A percentile compares a stretch with the other conserved stretches of the same genome.
Evolutionary conservation across 2,113 vertebrate genomes (phyloP).

Genomic region (Suncus etruscus): DNA sequence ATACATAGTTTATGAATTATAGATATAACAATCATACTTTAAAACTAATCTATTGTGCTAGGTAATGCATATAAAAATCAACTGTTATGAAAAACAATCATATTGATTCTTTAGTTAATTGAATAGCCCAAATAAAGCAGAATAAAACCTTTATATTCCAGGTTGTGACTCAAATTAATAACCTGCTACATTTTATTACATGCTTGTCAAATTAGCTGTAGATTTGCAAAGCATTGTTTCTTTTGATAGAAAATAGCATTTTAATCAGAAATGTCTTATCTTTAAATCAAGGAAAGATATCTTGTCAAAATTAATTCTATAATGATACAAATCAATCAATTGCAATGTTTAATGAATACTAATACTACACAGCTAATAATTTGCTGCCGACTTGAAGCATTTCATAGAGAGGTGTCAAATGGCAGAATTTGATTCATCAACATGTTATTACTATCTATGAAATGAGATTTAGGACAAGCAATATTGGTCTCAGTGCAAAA

Average conservation of each 20-base stretch:
- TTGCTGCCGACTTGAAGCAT: slow-evolving; percentile 4
- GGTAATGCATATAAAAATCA: background rate
- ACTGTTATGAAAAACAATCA: slow-evolving; percentile 21
- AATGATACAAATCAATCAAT: background rate
- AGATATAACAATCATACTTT: too few relatives aligned
- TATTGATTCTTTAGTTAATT: background rate
- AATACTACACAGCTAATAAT: background rate
- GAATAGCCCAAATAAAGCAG: background rate
- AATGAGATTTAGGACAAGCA: background rate
- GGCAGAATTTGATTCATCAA: background rate
- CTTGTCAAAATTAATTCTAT: background rate
- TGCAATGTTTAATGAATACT: background rate
- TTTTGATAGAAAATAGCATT: slow-evolving; percentile 57
- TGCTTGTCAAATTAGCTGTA: slow-evolving; percentile 50
- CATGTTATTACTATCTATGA: background rate
- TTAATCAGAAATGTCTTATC: slow-evolving; percentile 49
- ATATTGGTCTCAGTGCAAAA: background rate
- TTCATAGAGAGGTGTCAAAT: background rate
- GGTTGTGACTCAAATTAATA: slow-evolving; percentile 60
- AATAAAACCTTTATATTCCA: background rate
- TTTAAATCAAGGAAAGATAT: slow-evolving; percentile 57
- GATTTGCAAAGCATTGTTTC: slow-evolving; percentile 56
- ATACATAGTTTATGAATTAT: background rate
- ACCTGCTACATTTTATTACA: slow-evolving; percentile 40
- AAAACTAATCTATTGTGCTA: background rate